Conservation (phyloP, 2,113 vertebrate genomes). For the Hydrolagus affinis region DNA sequence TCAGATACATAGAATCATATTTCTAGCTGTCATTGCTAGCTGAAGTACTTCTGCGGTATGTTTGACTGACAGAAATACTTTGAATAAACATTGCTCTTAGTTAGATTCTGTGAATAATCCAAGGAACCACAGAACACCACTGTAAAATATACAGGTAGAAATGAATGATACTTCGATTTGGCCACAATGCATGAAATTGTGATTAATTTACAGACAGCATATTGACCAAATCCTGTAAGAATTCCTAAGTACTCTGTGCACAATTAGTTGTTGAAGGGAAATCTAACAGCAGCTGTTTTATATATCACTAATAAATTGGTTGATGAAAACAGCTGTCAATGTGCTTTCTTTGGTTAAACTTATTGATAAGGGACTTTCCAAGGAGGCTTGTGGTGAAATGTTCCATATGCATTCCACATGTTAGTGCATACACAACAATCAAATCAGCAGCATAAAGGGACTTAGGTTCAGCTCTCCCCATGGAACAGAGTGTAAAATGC, state of each 20-base stretch:
- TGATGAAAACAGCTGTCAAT: constrained; percentile 32
- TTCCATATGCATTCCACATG: constrained; percentile 10
- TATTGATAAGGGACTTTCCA: constrained; percentile 30
- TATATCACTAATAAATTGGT: constrained; percentile 32
- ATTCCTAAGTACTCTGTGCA: constrained; percentile 21
- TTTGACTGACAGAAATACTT: neutral
- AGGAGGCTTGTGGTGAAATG: neutral
- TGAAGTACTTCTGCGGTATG: too few relatives aligned
- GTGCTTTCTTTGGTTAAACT: constrained; percentile 26
- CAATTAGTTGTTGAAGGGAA: constrained; percentile 11
- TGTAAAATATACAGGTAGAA: neutral
- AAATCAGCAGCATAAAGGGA: neutral
- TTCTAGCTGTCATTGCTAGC: neutral
- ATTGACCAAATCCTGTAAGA: constrained; percentile 28
- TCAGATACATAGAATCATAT: neutral
- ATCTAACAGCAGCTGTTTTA: constrained; percentile 24
- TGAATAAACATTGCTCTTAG: neutral
- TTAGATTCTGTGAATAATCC: neutral
- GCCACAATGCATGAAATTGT: neutral
- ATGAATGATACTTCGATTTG: constrained; percentile 12
- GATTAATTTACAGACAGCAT: constrained; percentile 22
- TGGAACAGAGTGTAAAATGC: too few relatives aligned
- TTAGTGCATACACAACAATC: neutral
- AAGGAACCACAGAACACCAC: neutral
- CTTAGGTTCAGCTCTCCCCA: neutral